Conservation (phyloP, 2,797 vertebrate species). For the Argyrosomus regius region DNA sequence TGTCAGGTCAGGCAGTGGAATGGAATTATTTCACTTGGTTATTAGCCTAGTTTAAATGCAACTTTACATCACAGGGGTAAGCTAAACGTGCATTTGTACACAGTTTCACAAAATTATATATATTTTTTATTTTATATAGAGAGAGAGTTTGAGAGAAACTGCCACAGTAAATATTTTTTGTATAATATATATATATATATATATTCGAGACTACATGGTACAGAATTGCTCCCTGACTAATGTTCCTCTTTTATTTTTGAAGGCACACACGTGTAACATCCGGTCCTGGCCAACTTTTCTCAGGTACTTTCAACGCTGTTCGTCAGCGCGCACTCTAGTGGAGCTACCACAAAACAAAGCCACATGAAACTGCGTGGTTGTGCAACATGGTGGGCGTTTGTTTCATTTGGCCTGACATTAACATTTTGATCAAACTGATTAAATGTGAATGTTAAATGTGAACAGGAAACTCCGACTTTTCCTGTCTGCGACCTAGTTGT, state of each 20-base stretch:
- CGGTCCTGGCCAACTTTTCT: neutral
- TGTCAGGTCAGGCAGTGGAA: neutral
- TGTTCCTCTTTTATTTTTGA: conserved; percentile 49
- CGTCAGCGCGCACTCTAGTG: conserved; percentile 58
- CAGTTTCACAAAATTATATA: too few relatives aligned
- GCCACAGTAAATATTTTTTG: neutral
- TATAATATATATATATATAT: neutral
- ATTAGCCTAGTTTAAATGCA: neutral
- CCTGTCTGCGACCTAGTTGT: conserved; percentile 12
- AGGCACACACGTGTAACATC: conserved; percentile 12
- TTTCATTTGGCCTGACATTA: conserved; percentile 34
- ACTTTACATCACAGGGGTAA: neutral
- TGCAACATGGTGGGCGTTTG: conserved; percentile 51
- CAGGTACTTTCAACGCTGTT: neutral
- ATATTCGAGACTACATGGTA: neutral
- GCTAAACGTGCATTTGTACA: too few relatives aligned
- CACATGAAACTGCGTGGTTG: conserved; percentile 38
- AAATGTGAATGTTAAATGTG: conserved; percentile 10
- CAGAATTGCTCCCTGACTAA: neutral
- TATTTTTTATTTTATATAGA: neutral
- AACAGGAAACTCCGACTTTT: conserved; percentile 57
- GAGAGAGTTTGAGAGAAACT: neutral
- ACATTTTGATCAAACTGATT: conserved; percentile 45
- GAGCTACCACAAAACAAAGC: conserved; percentile 7
- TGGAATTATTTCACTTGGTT: neutral